Conservation (phyloP, 2,797 vertebrate species). For the Alca torda region DNA sequence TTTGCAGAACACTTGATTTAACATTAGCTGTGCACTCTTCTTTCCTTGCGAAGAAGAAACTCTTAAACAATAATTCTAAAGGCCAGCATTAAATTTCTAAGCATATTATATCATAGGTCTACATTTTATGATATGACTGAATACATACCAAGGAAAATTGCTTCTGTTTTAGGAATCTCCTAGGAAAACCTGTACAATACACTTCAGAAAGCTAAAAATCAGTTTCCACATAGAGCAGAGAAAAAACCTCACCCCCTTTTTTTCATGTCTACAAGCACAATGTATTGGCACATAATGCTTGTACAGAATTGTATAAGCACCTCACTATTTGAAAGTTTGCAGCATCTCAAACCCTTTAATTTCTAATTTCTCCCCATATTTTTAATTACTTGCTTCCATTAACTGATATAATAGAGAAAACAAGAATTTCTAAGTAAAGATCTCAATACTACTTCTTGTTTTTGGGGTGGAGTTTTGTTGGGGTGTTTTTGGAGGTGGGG, state of each 20-base stretch:
- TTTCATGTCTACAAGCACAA: not conserved
- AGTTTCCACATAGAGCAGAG: not conserved
- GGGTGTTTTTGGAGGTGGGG: not conserved
- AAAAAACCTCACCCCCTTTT: not conserved
- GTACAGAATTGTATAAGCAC: not conserved
- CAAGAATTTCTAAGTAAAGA: not conserved
- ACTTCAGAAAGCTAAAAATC: not conserved
- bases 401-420: not conserved
- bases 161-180: not conserved
- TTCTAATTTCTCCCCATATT: not conserved
- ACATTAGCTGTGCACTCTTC: not conserved
- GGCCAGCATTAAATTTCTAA: not conserved
- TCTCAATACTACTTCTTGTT: not conserved
- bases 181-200: not conserved
- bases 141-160: not conserved
- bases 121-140: not conserved
- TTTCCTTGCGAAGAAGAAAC: accelerated
- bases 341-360: not conserved
- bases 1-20: not conserved
- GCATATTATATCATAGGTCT: not conserved
- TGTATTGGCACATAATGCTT: not conserved
- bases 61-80: not conserved
- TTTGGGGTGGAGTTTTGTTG: not conserved
- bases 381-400: not conserved
- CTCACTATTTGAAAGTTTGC: not conserved